Percentiles rank a stretch among this genome's conserved stretches.
phyloP scores from a whole-genome alignment of 2,113 vertebrate genomes.

The Heliornis fulica region DNA sequence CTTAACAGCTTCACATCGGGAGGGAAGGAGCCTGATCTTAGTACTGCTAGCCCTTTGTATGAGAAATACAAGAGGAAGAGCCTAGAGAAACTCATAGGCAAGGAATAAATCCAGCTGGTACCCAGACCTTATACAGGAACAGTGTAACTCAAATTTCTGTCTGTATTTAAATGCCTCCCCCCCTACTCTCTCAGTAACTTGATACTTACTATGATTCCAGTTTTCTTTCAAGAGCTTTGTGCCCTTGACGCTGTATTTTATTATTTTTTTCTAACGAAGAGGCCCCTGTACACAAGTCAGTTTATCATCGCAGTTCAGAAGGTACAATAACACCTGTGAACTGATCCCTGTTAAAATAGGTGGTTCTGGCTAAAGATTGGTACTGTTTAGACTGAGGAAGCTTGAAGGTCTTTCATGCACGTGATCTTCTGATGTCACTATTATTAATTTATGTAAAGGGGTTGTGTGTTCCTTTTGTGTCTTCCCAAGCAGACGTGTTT shows the following conservation, averaged over 20 bases:
- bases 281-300: not conserved
- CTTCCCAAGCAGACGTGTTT: accelerated
- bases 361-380: not conserved
- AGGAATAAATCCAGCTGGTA: not conserved
- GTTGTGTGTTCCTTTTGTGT: not conserved
- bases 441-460: not conserved
- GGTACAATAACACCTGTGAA: not conserved
- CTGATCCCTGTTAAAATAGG: not conserved
- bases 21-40: not conserved
- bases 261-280: not conserved
- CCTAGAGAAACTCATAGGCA: not conserved
- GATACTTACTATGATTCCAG: not conserved
- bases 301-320: not conserved
- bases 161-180: not conserved
- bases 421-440: not conserved
- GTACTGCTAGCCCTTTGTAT: not conserved
- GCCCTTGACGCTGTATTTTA: not conserved
- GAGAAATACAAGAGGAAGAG: not conserved
- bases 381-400: not conserved
- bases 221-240: not conserved
- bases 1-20: not conserved
- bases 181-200: not conserved
- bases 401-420: not conserved
- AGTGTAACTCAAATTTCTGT: not conserved
- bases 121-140: not conserved